phyloP scores from a whole-genome alignment of 35 echinoderm and acorn worm genomes.

The Anneissia japonica region DNA sequence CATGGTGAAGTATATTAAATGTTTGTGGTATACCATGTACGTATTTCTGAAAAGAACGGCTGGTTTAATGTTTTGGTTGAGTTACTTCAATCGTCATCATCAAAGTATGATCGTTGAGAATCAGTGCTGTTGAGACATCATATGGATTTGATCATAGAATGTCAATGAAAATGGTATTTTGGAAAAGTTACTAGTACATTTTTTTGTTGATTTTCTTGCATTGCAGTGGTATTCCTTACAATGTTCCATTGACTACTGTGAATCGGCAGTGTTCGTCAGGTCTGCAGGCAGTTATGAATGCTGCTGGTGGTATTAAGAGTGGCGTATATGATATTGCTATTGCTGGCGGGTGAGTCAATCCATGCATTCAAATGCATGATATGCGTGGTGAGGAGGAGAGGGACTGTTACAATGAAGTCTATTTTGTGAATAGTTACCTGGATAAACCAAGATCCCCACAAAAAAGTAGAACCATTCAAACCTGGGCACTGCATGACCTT shows the following conservation, averaged over 20 bases:
- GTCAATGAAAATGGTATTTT: too few relatives aligned
- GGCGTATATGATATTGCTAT: conserved; percentile 81
- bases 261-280: conserved; percentile 96
- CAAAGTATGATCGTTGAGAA: too few relatives aligned
- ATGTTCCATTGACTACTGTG: conserved; percentile 67
- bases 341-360: conserved; percentile 62
- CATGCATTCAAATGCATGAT: background rate
- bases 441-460: background rate
- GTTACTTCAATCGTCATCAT: too few relatives aligned
- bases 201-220: conserved; percentile 7
- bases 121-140: too few relatives aligned
- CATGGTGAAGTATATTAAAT: too few relatives aligned
- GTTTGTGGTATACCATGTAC: too few relatives aligned
- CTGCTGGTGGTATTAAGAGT: conserved; percentile 71
- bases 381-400: background rate
- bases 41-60: too few relatives aligned
- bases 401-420: background rate
- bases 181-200: too few relatives aligned
- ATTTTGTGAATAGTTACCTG: background rate
- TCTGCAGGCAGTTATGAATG: conserved; percentile 77
- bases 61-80: too few relatives aligned
- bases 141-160: too few relatives aligned
- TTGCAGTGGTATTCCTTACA: conserved; percentile 71
- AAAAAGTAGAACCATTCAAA: background rate
- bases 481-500: background rate